Conservation (phyloP, 1,140 invertebrate species). For the Lineus longissimus region DNA sequence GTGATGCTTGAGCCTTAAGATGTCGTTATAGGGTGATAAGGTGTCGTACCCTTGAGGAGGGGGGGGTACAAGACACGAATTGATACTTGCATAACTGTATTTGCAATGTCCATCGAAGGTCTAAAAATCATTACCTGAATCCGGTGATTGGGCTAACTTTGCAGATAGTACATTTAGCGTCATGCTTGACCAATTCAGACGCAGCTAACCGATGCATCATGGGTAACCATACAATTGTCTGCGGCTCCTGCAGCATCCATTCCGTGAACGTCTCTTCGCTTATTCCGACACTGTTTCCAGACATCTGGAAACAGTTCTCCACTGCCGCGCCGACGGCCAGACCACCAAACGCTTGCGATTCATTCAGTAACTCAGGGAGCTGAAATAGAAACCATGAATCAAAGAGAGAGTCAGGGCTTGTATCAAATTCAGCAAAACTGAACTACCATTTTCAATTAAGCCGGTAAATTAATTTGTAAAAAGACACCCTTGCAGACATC, state of each 20-base stretch:
- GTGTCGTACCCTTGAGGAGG: no score
- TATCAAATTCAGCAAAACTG: no score
- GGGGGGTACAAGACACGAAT: no score
- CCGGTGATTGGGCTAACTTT: conserved; percentile 96
- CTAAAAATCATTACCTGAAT: conserved; percentile 67
- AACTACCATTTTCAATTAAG: neutral
- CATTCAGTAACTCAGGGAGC: conserved; percentile 90
- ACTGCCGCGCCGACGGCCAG: conserved; percentile 97
- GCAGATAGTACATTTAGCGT: conserved; percentile 98
- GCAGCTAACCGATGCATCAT: conserved; percentile 91
- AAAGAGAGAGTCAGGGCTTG: no score
- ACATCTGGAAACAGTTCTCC: conserved; percentile 78
- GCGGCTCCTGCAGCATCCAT: conserved; percentile 94
- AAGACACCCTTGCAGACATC: neutral
- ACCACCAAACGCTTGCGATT: conserved; percentile 96
- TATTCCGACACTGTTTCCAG: conserved; percentile 62
- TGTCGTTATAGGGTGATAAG: no score
- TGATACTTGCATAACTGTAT: no score
- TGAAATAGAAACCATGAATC: conserved; percentile 56
- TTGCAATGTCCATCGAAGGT: no score
- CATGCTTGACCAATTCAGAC: conserved; percentile 83
- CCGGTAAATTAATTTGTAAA: neutral
- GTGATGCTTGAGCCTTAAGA: no score
- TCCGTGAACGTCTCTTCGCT: conserved; percentile 72
- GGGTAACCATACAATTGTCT: conserved; percentile 95